Evolutionary conservation across 2,888 invertebrate species (phyloP), one percentile per base, ranked within the genome.

Genomic region (Neoscelio sp.): DNA sequence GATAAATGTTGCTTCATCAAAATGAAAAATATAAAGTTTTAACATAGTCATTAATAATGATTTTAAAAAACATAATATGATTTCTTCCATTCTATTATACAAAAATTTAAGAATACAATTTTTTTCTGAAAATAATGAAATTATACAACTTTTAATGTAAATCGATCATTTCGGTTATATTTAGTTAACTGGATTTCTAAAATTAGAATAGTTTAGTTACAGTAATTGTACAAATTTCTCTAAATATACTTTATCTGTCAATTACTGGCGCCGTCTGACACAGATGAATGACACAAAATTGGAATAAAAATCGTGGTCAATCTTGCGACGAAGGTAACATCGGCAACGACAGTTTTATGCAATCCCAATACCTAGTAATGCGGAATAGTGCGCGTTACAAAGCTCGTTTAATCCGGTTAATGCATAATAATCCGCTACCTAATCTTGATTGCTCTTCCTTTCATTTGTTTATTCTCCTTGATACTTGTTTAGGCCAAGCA

Each of bases 391-490:
- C 33, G 42, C 58, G 42, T 60, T 64, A 62, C 30, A 64, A 48
- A 64, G 56, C 58, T 56, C 33, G 46, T 62, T 73, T 67, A 75
- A 67, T 60, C 65, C 67, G 10, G 44, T 75, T 75, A 67, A 60
- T 52, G 46, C 35, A 52, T 65, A 48, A 44, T 75, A 75, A 67
- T 65, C 60, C 38, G 60, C 17, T 35, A 13, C 10, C 62, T 60
- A 74, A 74, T 52, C 52, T 74, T 50, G 35, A 56, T 58, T 56
- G 28, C 46, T 1, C 15, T 50, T 17, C 18, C 40, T 38, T 18
- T 20, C 17, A 15, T 48, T 46, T 58, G 54, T 52, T 70, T 40
- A 58, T 58, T 70, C 40, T 30, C 23, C 38, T 35, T 12, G 30
- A 38, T 42, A 65, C 42, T 52, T 44, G 15, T 54, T 23, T 20